phyloP scores from a whole-genome alignment of 1,140 invertebrate species.

The Zaprionus capensis region DNA sequence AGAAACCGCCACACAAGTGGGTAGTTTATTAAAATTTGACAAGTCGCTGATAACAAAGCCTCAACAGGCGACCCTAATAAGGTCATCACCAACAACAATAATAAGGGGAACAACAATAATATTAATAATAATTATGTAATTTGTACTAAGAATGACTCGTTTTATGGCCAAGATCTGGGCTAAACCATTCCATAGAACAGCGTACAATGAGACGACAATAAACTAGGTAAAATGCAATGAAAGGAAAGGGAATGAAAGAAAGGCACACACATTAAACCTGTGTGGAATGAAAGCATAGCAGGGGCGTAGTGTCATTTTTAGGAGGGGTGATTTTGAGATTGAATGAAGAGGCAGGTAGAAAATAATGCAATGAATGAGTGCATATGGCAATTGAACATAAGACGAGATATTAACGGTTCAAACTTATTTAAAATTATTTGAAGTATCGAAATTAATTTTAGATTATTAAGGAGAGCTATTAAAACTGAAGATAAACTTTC shows the following conservation, averaged over 20 bases:
- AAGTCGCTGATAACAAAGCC: constrained; percentile 49
- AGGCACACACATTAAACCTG: constrained; percentile 25
- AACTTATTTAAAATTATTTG: too few species aligned
- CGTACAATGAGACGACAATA: constrained; percentile 65
- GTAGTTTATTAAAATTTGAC: constrained; percentile 46
- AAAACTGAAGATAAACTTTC: too few species aligned
- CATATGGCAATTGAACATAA: background rate
- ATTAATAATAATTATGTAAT: constrained; percentile 74
- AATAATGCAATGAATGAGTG: background rate
- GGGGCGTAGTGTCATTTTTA: background rate
- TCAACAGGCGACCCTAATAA: constrained; percentile 43
- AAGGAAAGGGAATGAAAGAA: constrained; percentile 29
- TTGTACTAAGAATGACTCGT: constrained; percentile 56
- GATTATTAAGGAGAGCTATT: too few species aligned
- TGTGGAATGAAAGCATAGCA: constrained; percentile 7
- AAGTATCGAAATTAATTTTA: too few species aligned
- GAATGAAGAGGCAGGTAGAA: background rate
- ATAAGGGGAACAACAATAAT: constrained; percentile 30
- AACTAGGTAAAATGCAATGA: constrained; percentile 62
- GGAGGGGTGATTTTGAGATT: background rate
- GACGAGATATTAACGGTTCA: background rate
- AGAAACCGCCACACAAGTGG: constrained; percentile 58
- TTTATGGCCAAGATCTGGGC: constrained; percentile 53
- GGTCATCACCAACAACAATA: constrained; percentile 46
- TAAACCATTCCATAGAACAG: constrained; percentile 22